Conservation (phyloP, 2,113 vertebrate species). For the Pluvianellus socialis region DNA sequence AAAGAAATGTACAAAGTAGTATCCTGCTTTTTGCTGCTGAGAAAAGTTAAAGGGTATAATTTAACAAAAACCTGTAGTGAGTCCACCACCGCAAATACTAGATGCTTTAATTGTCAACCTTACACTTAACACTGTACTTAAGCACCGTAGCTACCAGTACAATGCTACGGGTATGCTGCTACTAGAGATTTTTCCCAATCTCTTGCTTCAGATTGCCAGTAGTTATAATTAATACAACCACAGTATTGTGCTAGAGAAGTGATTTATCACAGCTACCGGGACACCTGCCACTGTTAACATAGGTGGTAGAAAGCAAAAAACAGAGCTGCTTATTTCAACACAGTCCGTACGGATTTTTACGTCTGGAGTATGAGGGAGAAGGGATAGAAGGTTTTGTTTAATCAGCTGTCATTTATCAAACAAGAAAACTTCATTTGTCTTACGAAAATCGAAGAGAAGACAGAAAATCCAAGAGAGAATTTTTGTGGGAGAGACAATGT, state of each 20-base stretch:
- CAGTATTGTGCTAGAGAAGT: conserved; percentile 9
- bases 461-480: background rate
- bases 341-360: accelerated
- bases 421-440: background rate
- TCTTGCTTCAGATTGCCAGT: conserved; percentile 7
- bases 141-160: background rate
- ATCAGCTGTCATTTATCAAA: conserved; percentile 19
- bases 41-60: background rate
- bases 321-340: background rate
- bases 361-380: background rate
- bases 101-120: background rate
- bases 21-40: conserved; percentile 26
- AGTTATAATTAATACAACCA: conserved; percentile 23
- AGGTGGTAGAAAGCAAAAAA: conserved; percentile 4
- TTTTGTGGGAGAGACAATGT: background rate
- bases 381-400: background rate
- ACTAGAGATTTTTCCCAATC: background rate
- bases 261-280: conserved; percentile 7
- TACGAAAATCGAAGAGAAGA: conserved; percentile 1
- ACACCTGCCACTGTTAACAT: background rate
- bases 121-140: background rate
- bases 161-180: background rate
- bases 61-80: background rate
- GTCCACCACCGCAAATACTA: background rate
- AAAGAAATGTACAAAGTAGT: conserved; percentile 34